Base-by-base conservation (phyloP, 2,888 invertebrate genomes). In the Odontocerum albicorne region DNA sequence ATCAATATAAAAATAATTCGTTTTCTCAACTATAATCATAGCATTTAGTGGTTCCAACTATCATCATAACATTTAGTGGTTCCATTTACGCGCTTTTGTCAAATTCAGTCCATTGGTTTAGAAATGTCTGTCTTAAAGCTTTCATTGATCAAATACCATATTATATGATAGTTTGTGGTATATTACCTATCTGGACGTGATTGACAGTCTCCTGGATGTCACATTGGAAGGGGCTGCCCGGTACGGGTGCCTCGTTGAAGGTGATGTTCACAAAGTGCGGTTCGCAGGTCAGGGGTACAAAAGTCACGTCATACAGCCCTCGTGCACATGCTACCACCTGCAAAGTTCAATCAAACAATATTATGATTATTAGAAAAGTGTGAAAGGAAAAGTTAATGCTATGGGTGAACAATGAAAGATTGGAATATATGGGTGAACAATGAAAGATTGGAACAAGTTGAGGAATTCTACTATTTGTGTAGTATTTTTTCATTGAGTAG, bases 191-290 rank as follows among this genome's bases (percentile, higher is more conserved):
- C 66, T 91, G 90, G 44, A 90, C 79, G 67, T 84, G 86, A 58
- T 88, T 87, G 6, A 86, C 84, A 0, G 84, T 84, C 66, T 88
- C 89, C 63, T 77, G 82, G 55, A 86, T 84, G 46, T 85, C 82
- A 49, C 94, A 93, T 63, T 90, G 87, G 75, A 94, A 94, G 7
- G 95, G 95, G 70, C 91, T 93, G 17, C 93, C 93, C 52, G 90
- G 88, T 2, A 94, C 93, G 20, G 91, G 83, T 66, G 92, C 92
- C 65, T 95, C 95, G 67, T 96, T 96, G 73, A 96, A 96, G 1
- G 93, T 93, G 61, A 96, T 94, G 58, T 93, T 94, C 10, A 96
- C 93, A 64, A 88, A 92, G 70, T 96, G 95, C 4, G 92, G 84
- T 64, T 90, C 90, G 21, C 88, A 83, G n/a, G 90, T 89, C 68